These are phyloP conservation scores for Platanista minor DNA, from an alignment of 2,113 vertebrate species.

Conservation along the genomic window DNA sequence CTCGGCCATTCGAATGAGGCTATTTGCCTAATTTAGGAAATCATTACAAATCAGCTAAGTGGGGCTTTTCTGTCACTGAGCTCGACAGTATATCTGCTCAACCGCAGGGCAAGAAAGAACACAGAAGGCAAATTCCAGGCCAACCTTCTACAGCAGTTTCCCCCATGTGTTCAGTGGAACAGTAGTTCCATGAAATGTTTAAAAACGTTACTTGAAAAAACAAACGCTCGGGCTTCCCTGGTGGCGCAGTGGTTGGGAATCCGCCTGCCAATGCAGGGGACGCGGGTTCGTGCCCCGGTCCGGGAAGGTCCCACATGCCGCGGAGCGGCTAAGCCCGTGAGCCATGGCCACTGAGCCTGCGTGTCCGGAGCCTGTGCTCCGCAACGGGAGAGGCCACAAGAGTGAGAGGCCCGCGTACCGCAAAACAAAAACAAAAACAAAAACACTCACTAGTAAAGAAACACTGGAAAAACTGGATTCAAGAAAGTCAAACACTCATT, in stretches of 20 bases:
- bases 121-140: neutral
- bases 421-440: too few relatives aligned
- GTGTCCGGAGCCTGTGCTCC: too few relatives aligned
- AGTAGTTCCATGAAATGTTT: neutral
- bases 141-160: neutral
- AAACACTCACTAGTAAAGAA: neutral
- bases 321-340: too few relatives aligned
- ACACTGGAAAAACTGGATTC: neutral
- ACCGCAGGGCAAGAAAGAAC: neutral
- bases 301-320: too few relatives aligned
- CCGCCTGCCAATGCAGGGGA: too few relatives aligned
- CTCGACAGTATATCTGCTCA: neutral
- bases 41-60: constrained; percentile 49
- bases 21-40: neutral
- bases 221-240: too few relatives aligned
- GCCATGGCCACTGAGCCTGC: too few relatives aligned
- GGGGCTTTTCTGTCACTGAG: constrained; percentile 28
- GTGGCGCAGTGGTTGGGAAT: too few relatives aligned
- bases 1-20: neutral
- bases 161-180: neutral
- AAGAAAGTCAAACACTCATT: neutral
- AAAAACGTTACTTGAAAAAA: neutral
- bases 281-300: too few relatives aligned
- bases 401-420: too few relatives aligned
- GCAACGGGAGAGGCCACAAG: too few relatives aligned